These are phyloP conservation scores for Callopanchax toddi DNA, from an alignment of 2,113 vertebrate species.

Conservation along the genomic window DNA sequence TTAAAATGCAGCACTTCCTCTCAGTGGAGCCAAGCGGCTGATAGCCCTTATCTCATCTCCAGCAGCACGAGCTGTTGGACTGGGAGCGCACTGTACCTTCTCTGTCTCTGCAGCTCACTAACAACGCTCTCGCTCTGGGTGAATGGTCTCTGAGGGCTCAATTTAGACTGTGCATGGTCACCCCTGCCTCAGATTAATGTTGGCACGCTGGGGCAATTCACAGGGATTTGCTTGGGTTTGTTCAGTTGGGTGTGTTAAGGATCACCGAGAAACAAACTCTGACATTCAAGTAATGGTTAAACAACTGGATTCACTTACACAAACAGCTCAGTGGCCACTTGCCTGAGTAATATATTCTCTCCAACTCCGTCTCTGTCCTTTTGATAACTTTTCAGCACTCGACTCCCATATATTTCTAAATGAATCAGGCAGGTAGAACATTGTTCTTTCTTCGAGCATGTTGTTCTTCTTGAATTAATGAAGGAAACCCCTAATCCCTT, in stretches of 20 bases:
- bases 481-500: slow-evolving; percentile 64
- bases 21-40: slow-evolving; percentile 64
- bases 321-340: slow-evolving; percentile 64
- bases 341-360: slow-evolving; percentile 34
- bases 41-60: slow-evolving; percentile 78
- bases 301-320: slow-evolving; percentile 70
- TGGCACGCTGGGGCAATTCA: slow-evolving; percentile 67
- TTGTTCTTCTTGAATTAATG: slow-evolving; percentile 61
- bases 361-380: slow-evolving; percentile 34
- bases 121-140: slow-evolving; percentile 74
- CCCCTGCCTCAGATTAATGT: slow-evolving; percentile 74
- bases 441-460: slow-evolving; percentile 33
- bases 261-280: slow-evolving; percentile 73
- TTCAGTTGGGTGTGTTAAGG: slow-evolving; percentile 77
- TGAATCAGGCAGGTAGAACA: slow-evolving; percentile 40
- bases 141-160: slow-evolving; percentile 81
- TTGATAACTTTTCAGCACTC: slow-evolving; percentile 35
- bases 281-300: slow-evolving; percentile 72
- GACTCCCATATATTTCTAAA: slow-evolving; percentile 34
- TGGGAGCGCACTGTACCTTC: slow-evolving; percentile 49
- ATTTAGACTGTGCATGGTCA: slow-evolving; percentile 79
- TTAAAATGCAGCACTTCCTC: slow-evolving; percentile 63
- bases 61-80: slow-evolving; percentile 66
- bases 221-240: slow-evolving; percentile 75
- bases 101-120: slow-evolving; percentile 63